Base-by-base conservation (phyloP, 2,888 invertebrate species). In the Pseudococcus viburni region DNA sequence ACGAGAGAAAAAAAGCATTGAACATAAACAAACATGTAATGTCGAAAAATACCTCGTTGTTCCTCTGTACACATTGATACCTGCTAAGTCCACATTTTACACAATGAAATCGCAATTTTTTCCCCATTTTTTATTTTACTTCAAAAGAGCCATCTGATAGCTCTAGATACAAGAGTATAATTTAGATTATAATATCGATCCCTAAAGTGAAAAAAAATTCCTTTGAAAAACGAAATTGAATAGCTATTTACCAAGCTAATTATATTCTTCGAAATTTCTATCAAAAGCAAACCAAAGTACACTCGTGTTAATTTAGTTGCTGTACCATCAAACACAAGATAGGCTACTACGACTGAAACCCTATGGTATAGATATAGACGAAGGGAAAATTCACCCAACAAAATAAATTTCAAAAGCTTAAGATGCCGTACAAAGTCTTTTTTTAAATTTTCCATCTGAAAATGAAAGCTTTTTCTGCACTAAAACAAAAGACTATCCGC, bases 11-110 rank as follows among this genome's bases (percentile, higher is more conserved):
- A 80, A 33, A 33, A 33, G 3, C 26, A 42, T n/a, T n/a, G n/a
- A 80, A 15, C 42, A 80, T 80, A 80, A 80, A 80, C 80, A n/a
- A 80, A 80, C 80, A 80, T 80, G 77, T 77, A 19, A 46, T 80
- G 80, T 80, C 46, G 42, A 80, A 80, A 80, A 42, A 80, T 42
- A 80, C 80, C 9, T 80, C n/a, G 33, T 73, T 3, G 33, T 73
- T 3, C 68, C 15, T 73, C 3, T 33, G 26, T 33, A 33, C 68
- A 33, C 26, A 73, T 64, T 19, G 55, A 55, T 55, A 33, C 26
- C 55, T 55, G 15, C 55, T 46, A 46, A 8, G 46, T 46, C 46
- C 12, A 55, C 17, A 33, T 33, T 3, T 1, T 55, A 55, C 15
- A 12, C 55, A 17, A 55, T 55, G 5, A 55, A 55, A 15, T 55